These are phyloP conservation scores for Cerceris rybyensis DNA, from an alignment of 2,888 invertebrate genomes.

Conservation along the genomic window DNA sequence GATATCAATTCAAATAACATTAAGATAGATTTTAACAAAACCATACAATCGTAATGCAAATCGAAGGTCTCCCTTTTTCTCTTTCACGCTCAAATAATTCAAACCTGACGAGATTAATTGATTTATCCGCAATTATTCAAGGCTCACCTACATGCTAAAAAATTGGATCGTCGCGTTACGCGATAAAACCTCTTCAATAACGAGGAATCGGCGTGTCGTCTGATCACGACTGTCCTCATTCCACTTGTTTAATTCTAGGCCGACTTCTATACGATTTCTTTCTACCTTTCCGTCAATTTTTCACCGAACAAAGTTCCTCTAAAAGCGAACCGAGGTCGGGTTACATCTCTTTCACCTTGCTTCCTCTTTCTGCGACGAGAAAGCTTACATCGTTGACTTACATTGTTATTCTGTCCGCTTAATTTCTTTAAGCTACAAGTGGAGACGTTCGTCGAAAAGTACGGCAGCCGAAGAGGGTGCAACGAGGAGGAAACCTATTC, in stretches of 20 bases:
- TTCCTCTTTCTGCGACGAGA: background rate
- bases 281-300: background rate
- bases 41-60: no score
- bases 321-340: background rate
- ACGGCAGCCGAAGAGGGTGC: slow-evolving; percentile 21
- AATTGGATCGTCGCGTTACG: background rate
- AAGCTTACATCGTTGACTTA: slow-evolving; percentile 30
- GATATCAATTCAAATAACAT: no score
- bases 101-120: no score
- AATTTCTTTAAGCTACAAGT: slow-evolving; percentile 32
- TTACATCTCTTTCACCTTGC: background rate
- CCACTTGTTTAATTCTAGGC: background rate
- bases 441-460: slow-evolving; percentile 40
- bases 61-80: no score
- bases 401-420: slow-evolving; percentile 42
- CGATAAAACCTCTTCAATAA: background rate
- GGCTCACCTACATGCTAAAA: no score
- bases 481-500: slow-evolving; percentile 59
- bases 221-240: background rate
- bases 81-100: no score
- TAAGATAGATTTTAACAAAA: no score
- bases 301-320: background rate
- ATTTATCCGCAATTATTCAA: no score
- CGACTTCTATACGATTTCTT: background rate
- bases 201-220: background rate